Conservation (phyloP, 2,888 invertebrate genomes). For the Polia nebulosa region DNA sequence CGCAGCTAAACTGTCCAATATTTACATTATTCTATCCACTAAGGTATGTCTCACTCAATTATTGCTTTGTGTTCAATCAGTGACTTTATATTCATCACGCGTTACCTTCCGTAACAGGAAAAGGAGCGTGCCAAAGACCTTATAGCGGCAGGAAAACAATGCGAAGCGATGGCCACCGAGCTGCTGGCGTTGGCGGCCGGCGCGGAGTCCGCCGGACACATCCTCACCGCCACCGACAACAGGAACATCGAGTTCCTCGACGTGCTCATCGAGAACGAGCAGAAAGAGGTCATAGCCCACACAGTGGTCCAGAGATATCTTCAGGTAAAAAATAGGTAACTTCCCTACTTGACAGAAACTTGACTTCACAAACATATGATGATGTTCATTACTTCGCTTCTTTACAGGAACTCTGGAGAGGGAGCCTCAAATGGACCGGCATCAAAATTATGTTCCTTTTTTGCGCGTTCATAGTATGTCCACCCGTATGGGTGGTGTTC, state of each 20-base stretch:
- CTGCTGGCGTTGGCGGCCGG: conserved; percentile 98
- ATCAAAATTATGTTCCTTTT: conserved; percentile 98
- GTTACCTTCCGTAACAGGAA: conserved; percentile 91
- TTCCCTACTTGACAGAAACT: conserved; percentile 71
- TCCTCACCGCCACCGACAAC: conserved; percentile 98
- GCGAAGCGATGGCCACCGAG: conserved; percentile 99
- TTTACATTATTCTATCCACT: conserved; percentile 96
- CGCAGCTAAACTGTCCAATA: conserved; percentile 98
- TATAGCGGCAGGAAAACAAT: conserved; percentile 98
- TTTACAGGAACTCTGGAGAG: conserved; percentile 98
- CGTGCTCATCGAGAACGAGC: conserved; percentile 99
- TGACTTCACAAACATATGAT: conserved; percentile 39
- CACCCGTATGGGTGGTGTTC: conserved; percentile 98
- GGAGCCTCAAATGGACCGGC: conserved; percentile 98
- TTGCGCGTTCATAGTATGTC: conserved; percentile 97
- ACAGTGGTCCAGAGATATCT: conserved; percentile 99
- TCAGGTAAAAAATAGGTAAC: conserved; percentile 94
- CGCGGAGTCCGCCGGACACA: conserved; percentile 97
- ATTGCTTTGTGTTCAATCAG: conserved; percentile 39
- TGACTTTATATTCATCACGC: conserved; percentile 67
- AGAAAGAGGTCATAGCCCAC: conserved; percentile 99
- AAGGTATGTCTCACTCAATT: conserved; percentile 90
- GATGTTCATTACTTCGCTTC: conserved; percentile 63
- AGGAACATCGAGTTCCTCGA: conserved; percentile 98
- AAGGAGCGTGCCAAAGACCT: conserved; percentile 99